phyloP scores from a whole-genome alignment of 1,140 invertebrate genomes.

The Ceratosolen fusciceps region DNA sequence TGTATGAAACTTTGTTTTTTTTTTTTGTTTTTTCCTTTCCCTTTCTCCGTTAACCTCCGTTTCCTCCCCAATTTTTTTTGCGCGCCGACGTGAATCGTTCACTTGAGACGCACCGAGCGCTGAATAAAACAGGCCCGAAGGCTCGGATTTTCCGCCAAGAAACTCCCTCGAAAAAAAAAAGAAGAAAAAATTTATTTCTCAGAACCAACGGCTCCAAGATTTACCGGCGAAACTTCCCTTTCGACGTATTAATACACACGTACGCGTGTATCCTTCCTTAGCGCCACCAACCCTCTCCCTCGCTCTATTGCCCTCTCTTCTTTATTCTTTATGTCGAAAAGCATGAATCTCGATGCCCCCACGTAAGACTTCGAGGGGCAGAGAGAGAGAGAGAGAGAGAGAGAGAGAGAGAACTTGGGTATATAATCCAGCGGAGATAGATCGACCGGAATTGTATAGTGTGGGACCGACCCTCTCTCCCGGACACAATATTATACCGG shows the following conservation, averaged over 20 bases:
- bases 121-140: neutral
- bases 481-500: neutral
- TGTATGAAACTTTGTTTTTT: neutral
- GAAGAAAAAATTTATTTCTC: slow-evolving; percentile 12
- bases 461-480: neutral
- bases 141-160: neutral
- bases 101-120: neutral
- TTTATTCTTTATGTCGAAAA: neutral
- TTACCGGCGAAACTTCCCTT: neutral
- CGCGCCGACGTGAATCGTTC: neutral
- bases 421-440: neutral
- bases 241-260: too few species aligned
- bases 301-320: neutral
- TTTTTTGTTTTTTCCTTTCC: neutral
- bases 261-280: too few species aligned
- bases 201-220: neutral
- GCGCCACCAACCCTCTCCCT: too few species aligned
- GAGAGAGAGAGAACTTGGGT: too few species aligned
- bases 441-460: neutral
- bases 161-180: too few species aligned
- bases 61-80: neutral
- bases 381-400: too few species aligned
- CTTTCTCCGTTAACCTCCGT: neutral
- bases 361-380: too few species aligned
- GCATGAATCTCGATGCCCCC: neutral